Evolutionary conservation across 2,888 invertebrate genomes (phyloP), one percentile per base, ranked within the genome.

Genomic region (Dicranocentrus wangi): DNA sequence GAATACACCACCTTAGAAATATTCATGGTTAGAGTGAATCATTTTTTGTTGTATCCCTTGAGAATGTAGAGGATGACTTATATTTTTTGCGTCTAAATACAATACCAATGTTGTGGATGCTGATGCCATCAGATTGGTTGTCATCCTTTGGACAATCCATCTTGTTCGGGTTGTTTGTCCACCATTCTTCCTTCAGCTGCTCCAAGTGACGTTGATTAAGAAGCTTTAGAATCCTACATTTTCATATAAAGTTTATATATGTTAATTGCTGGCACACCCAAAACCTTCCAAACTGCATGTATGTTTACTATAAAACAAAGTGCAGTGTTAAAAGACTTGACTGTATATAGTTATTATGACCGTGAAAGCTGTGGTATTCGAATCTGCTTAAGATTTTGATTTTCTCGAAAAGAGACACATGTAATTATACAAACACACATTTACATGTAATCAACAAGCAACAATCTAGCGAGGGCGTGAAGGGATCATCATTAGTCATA

Each of bases 131-230:
- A 1, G 95, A 95, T 88, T 98, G 96, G 88, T 97, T 95, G 87
- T 96, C 95, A 72, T 95, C 93, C 86, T 94, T 94, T 87, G 95
- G 94, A 87, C 96, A 96, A 82, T 92, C 91, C 87, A 92, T 92
- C 42, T 92, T 92, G 7, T 92, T 92, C 0, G 93, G 93, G 87
- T 97, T 97, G 83, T 93, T 93, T 87, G 93, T 94, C 99, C 99
- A 99, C 99, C 99, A 99, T 87, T 92, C 93, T 87, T 98, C 97
- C 89, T 98, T 98, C 17, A 99, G 90, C 86, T 95, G 94, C 89
- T 99, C 99, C 86, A 99, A 89, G 88, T 94, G 93, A 0, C 98
- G 92, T 87, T 95, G 94, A 89, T 99, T 99, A n/a, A 98, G 90
- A 42, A 99, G 91, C 87, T 95, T 94, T 3, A 99, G 91, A 86